Evolutionary conservation across 2,888 invertebrate genomes (phyloP), one percentile per base, ranked within the genome.

Genomic region (Folsomia manolachei): DNA sequence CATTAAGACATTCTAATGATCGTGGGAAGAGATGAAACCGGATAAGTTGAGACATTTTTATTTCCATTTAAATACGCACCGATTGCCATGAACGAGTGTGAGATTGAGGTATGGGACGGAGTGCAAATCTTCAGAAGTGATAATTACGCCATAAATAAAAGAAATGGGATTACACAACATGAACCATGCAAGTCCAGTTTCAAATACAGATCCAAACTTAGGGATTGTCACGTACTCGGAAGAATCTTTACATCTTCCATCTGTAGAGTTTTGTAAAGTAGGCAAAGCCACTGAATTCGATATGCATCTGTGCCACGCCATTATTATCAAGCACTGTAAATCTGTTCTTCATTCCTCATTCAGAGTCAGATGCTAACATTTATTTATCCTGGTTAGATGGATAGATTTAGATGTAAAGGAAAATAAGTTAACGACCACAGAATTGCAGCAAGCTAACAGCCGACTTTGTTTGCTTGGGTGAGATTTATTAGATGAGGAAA

Each of bases 81-180:
- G n/a, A n/a, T n/a, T n/a, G n/a, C n/a, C 39, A 39, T 39, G 39
- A 9, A 39, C 14, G 39, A 39, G 14, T 39, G 14, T 39, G 39
- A 39, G 4, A 39, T 14, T 14, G n/a, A n/a, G n/a, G n/a, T n/a
- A n/a, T n/a, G n/a, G n/a, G n/a, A n/a, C n/a, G n/a, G n/a, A 39
- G 7, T 62, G 70, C 70, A 70, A 62, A 70, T 70, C 51, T 63
- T 62, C 63, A 70, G n/a, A n/a, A 70, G 26, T 61, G 18, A 21
- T n/a, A 26, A 39, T 27, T 56, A 56, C 18, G 56, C 56, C 19
- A 56, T 56, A 56, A 56, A 56, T 56, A 56, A 56, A 56, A n/a
- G 18, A 56, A 19, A 56, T 56, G 21, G 19, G 56, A 56, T 56
- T 39, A 39, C 39, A 14, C 39, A 39, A 39, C 39, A 14, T 14